phyloP scores from a whole-genome alignment of 2,888 invertebrate genomes.

The Drosophila anomalata region DNA sequence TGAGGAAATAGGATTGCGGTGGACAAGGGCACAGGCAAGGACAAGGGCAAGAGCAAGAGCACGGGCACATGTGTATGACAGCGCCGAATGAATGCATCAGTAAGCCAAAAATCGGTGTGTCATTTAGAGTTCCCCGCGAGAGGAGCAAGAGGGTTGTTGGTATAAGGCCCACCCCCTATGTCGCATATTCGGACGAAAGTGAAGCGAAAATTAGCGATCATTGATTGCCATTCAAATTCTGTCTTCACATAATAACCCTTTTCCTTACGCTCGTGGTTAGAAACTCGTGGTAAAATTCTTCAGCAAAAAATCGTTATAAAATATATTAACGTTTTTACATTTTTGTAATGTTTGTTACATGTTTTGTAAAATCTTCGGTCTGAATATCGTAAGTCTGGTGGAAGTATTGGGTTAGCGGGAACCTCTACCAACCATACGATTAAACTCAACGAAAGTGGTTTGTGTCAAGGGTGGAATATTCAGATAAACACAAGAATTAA shows the following conservation, averaged over 20 bases:
- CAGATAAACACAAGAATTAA: too few relatives aligned
- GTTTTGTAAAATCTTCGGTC: not conserved
- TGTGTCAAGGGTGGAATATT: not conserved
- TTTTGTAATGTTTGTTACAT: too few relatives aligned
- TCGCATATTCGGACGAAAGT: too few relatives aligned
- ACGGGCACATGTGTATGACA: not conserved
- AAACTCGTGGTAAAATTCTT: too few relatives aligned
- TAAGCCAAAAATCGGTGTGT: not conserved
- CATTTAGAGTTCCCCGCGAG: not conserved
- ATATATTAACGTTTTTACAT: too few relatives aligned
- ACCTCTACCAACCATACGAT: not conserved
- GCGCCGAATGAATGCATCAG: not conserved
- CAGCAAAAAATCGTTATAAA: too few relatives aligned
- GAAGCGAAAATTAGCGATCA: too few relatives aligned
- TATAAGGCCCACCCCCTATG: too few relatives aligned
- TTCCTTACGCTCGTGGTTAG: too few relatives aligned
- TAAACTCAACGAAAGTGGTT: not conserved
- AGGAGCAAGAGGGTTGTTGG: too few relatives aligned
- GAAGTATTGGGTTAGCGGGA: not conserved
- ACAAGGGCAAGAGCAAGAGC: not conserved
- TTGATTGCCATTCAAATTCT: too few relatives aligned
- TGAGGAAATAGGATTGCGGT: constrained; percentile 1
- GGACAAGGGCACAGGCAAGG: not conserved
- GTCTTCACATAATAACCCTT: too few relatives aligned
- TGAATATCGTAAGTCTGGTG: not conserved